Base-by-base conservation (phyloP, 2,888 invertebrate species). In the Chrysomela aeneicollis region DNA sequence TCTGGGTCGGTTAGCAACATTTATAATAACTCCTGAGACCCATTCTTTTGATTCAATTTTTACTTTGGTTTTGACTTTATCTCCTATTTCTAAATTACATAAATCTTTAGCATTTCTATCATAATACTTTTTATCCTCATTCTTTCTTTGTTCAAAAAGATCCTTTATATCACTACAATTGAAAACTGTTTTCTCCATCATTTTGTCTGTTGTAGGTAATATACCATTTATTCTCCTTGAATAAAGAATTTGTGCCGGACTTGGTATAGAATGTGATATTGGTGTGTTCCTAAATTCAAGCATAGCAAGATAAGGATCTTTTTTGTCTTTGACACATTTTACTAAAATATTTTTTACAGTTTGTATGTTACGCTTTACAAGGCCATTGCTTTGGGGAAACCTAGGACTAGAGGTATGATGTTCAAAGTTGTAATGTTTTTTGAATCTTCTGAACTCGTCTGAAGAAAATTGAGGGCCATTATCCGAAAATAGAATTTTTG, bases 401-500 rank as follows among this genome's bases (percentile, higher is more conserved):
- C 3, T 17, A 9, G 35, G 53, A n/a, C 30, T 1, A 21, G 17
- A 53, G 8, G 32, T 52, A 17, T 30, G 30, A 15, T 52, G 52
- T 30, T 30, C 15, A 26, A 52, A 52, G 6, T 52, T 9, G 12
- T 18, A 52, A 8, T 17, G 6, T n/a, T 26, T 52, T 22, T 21
- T 26, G 15, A 51, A 51, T 12, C 12, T 26, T 26, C 22, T 26
- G 51, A 22, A 51, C 15, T 9, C 15, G n/a, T 52, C 32, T n/a
- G 30, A 52, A 12, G 30, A 15, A 15, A 52, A 30, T 17, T 15
- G 30, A n/a, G 51, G 21, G 6, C 51, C 26, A 51, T 51, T 51
- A 51, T 51, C 51, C 9, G 51, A 51, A 26, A 51, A 12, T 26
- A 51, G 22, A 26, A 51, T 19, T 26, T 51, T 12, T 10, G 51